Percentiles rank a stretch among this genome's conserved stretches.
Conservation (phyloP, 2,888 invertebrate genomes). For the Drosophila maculinotata region DNA sequence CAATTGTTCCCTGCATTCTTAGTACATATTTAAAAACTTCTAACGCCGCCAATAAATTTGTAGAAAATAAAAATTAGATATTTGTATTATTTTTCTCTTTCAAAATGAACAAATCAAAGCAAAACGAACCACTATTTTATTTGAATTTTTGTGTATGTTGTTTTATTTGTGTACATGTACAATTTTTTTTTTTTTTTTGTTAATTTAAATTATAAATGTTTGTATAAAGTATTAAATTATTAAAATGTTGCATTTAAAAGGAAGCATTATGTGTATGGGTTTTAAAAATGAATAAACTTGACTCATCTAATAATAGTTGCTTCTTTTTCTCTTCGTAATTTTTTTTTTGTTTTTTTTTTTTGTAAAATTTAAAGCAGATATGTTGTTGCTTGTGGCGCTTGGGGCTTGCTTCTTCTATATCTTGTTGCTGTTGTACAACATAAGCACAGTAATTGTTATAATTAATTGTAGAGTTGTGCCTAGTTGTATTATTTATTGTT, state of each 20-base stretch:
- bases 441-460: constrained; percentile 76
- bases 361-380: constrained; percentile 79
- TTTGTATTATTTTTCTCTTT: constrained; percentile 2
- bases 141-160: constrained; percentile 55
- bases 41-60: constrained; percentile 41
- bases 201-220: constrained; percentile 63
- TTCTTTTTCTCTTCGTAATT: constrained; percentile 28
- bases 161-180: constrained; percentile 74
- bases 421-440: constrained; percentile 69
- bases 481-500: constrained; percentile 55
- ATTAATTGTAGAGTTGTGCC: constrained; percentile 77
- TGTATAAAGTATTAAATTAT: constrained; percentile 66
- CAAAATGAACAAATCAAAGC: constrained; percentile 19
- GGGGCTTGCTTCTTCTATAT: constrained; percentile 52
- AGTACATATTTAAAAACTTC: constrained; percentile 62
- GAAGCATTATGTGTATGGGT: constrained; percentile 71
- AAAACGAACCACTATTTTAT: constrained; percentile 29
- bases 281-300: constrained; percentile 60
- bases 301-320: constrained; percentile 63
- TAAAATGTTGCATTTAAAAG: constrained; percentile 80
- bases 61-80: constrained; percentile 25
- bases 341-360: constrained; percentile 29
- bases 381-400: constrained; percentile 80
- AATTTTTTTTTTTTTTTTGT: constrained; percentile 47
- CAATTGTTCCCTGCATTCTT: constrained; percentile 80